Percentiles rank a stretch among this genome's conserved stretches.
Evolutionary conservation across 2,888 invertebrate species (phyloP).

Genomic region (Tenthredo livida): DNA sequence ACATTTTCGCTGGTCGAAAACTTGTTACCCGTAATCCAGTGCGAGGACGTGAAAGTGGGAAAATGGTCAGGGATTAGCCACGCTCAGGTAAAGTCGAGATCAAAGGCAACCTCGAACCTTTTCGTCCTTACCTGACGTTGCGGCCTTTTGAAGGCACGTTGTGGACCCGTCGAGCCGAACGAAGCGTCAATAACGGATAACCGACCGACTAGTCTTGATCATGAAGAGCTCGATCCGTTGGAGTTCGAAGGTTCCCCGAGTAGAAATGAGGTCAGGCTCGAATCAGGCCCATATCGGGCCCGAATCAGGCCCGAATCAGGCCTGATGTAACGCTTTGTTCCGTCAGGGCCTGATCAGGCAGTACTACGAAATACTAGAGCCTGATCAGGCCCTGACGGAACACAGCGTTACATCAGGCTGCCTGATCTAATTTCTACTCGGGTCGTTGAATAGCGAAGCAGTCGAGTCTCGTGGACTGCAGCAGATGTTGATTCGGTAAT

Average conservation of each 20-base stretch:
- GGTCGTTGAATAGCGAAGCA: constrained; percentile 24
- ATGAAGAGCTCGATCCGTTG: neutral
- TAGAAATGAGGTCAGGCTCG: no score
- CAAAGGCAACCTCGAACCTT: constrained; percentile 35
- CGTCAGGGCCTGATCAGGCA: no score
- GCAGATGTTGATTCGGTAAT: neutral
- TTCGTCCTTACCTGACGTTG: neutral
- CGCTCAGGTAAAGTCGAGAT: neutral
- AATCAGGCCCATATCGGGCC: no score
- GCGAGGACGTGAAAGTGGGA: neutral
- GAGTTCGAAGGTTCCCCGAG: constrained; percentile 18
- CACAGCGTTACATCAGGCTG: no score
- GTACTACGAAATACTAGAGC: no score
- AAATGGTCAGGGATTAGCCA: neutral
- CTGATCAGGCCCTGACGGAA: no score
- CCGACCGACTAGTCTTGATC: neutral
- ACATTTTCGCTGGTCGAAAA: neutral
- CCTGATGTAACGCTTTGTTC: no score
- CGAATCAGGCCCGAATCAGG: no score
- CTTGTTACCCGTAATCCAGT: neutral
- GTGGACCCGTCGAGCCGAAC: neutral
- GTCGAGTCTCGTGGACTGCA: neutral
- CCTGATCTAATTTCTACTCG: no score
- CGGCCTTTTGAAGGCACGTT: constrained; percentile 20
- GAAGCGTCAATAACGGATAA: constrained; percentile 21